Conservation (phyloP, 2,797 vertebrate genomes). For the Periophthalmus magnuspinnatus region DNA sequence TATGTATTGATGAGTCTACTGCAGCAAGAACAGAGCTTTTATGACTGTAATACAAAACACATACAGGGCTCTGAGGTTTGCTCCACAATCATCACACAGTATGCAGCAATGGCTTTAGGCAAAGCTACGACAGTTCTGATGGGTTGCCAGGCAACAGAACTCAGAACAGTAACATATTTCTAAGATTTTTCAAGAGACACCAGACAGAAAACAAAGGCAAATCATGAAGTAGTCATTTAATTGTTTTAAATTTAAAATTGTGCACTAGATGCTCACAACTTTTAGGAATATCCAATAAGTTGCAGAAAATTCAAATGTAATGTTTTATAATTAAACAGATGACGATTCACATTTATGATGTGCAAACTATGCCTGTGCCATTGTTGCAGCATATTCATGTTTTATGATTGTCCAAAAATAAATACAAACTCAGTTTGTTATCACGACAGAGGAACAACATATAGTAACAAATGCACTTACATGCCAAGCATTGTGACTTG, state of each 20-base stretch:
- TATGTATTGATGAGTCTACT: neutral
- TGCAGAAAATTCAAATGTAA: neutral
- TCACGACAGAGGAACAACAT: neutral
- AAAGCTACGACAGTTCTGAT: conserved; percentile 6
- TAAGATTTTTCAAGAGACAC: neutral
- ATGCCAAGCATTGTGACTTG: neutral
- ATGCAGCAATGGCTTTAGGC: neutral
- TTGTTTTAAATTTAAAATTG: neutral
- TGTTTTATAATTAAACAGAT: neutral
- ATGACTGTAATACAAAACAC: neutral
- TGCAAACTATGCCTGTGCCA: neutral
- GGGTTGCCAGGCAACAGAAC: conserved; percentile 12
- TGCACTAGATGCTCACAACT: neutral
- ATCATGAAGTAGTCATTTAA: neutral
- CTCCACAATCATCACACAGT: neutral
- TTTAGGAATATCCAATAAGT: neutral
- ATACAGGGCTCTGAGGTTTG: neutral
- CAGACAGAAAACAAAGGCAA: neutral
- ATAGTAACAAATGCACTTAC: neutral
- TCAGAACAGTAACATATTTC: neutral
- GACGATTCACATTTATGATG: too few species aligned
- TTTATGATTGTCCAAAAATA: conserved; percentile 6
- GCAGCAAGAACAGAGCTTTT: neutral
- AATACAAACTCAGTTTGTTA: neutral
- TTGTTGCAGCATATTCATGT: neutral